Evolutionary conservation across 2,113 vertebrate species (phyloP).

Genomic region (Ibidorhyncha struthersii): DNA sequence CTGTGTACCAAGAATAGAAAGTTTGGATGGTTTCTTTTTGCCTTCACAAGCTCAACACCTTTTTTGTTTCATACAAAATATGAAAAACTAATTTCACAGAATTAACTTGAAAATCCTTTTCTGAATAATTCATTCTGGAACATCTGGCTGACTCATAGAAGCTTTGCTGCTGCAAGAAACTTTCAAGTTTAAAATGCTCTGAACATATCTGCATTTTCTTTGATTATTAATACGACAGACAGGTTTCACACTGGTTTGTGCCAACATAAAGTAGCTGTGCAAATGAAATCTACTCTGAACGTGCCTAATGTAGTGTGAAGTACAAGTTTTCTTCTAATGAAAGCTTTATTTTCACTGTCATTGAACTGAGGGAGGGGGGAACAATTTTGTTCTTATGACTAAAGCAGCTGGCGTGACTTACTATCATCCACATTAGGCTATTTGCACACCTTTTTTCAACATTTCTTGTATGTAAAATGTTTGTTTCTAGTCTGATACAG

Average conservation of each 20-base stretch:
- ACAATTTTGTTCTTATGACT: neutral
- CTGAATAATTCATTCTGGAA: slow-evolving; percentile 71
- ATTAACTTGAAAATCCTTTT: slow-evolving; percentile 56
- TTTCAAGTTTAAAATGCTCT: slow-evolving; percentile 50
- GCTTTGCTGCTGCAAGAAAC: slow-evolving; percentile 60
- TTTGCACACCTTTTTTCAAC: neutral
- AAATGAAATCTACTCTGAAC: slow-evolving; percentile 42
- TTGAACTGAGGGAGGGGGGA: neutral
- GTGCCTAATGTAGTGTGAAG: slow-evolving; percentile 19
- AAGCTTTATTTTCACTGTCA: slow-evolving; percentile 38
- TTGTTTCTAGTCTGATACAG: neutral
- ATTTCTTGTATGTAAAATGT: neutral
- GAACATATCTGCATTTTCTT: slow-evolving; percentile 58
- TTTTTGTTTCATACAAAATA: slow-evolving; percentile 37
- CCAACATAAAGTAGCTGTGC: slow-evolving; percentile 21
- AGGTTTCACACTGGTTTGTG: slow-evolving; percentile 42
- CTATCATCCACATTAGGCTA: neutral
- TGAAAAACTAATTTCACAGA: slow-evolving; percentile 63
- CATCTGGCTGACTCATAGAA: slow-evolving; percentile 62
- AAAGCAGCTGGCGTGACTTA: neutral
- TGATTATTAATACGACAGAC: slow-evolving; percentile 64
- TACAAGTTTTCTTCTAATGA: neutral
- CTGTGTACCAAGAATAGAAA: neutral
- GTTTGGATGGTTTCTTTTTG: neutral
- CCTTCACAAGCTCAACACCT: neutral